These are phyloP conservation scores for Fregetta grallaria DNA, from an alignment of 2,113 vertebrate species.

Conservation along the genomic window DNA sequence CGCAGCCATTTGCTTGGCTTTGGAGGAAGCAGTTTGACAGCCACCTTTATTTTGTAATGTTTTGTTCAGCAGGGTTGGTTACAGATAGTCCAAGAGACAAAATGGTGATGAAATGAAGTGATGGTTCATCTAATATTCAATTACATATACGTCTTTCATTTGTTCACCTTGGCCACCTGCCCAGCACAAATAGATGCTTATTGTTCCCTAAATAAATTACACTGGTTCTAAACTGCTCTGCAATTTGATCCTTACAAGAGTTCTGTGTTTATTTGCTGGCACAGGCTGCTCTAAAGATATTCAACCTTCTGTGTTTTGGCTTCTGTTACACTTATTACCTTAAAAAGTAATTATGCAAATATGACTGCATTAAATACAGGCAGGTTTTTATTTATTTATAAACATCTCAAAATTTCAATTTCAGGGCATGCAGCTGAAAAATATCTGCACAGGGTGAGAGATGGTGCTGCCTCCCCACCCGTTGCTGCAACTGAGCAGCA, in stretches of 20 bases:
- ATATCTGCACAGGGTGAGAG: neutral
- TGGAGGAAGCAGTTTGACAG: neutral
- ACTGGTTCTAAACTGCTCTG: neutral
- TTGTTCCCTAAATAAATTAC: constrained; percentile 58
- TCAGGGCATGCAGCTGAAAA: constrained; percentile 1
- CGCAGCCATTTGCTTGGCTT: neutral
- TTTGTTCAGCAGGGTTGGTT: neutral
- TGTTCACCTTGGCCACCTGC: constrained; percentile 24
- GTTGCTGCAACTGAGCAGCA: neutral
- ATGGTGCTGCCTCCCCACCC: neutral
- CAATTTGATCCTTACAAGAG: neutral
- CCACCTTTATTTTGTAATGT: neutral
- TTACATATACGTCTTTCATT: constrained; percentile 39
- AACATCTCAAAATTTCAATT: constrained; percentile 32
- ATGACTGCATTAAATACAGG: neutral
- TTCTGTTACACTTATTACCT: constrained; percentile 55
- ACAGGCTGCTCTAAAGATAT: constrained; percentile 16
- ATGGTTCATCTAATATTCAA: constrained; percentile 39
- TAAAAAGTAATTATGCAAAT: constrained; percentile 64
- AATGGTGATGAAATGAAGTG: constrained; percentile 1
- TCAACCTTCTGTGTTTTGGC: constrained; percentile 16
- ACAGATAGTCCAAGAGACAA: constrained; percentile 2
- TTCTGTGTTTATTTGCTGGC: constrained; percentile 42
- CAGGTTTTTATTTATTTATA: constrained; percentile 55
- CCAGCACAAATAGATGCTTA: constrained; percentile 30